Percentiles rank a stretch among this genome's conserved stretches.
Evolutionary conservation across 2,113 vertebrate species (phyloP).

Genomic region (Cyphomyrus plagiostoma): DNA sequence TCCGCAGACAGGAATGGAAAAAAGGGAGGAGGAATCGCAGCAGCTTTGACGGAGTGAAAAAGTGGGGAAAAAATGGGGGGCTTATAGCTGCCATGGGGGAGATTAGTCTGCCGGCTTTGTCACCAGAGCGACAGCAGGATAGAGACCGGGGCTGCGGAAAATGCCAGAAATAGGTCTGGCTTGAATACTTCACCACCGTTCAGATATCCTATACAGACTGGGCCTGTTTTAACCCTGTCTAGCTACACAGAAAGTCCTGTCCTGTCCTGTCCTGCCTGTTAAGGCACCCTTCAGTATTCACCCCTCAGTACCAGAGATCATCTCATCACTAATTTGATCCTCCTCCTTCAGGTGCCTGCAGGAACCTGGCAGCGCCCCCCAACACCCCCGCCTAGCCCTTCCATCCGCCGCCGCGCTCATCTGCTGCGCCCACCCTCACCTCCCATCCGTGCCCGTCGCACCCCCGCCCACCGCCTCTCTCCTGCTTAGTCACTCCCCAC

Average conservation of each 20-base stretch:
- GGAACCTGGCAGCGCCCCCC: neutral
- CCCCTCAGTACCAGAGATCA: conserved; percentile 24
- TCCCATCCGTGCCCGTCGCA: neutral
- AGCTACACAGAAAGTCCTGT: neutral
- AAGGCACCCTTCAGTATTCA: neutral
- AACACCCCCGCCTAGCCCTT: neutral
- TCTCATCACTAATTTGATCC: neutral
- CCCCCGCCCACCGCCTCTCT: neutral
- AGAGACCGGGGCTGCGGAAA: neutral
- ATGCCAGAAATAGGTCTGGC: neutral
- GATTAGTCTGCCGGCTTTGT: conserved; percentile 14
- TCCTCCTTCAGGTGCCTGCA: neutral
- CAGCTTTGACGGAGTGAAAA: neutral
- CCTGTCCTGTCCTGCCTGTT: neutral
- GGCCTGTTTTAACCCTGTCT: neutral
- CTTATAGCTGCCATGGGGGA: neutral
- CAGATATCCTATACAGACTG: neutral
- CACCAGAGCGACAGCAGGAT: conserved; percentile 2
- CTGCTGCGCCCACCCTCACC: neutral
- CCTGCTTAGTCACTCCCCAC: neutral
- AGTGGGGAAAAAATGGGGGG: neutral
- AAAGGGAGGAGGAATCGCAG: neutral
- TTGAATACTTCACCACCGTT: neutral
- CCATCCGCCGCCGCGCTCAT: neutral
- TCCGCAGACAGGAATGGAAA: neutral